Base-by-base conservation (phyloP, 2,888 invertebrate species). In the Pristionchus maxplancki region DNA sequence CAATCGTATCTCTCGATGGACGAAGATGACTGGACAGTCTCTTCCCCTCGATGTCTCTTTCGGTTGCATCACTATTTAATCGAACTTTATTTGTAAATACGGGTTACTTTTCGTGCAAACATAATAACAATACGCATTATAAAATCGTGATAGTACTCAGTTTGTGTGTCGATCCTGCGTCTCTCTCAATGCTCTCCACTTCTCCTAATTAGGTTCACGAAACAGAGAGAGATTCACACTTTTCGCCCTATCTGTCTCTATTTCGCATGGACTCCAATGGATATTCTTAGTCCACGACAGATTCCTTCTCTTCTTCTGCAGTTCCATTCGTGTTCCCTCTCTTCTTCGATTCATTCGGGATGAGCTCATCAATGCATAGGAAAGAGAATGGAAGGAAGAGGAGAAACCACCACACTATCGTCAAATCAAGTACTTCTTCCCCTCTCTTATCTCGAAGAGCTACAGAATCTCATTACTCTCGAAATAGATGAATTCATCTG, bases 301-400 rank as follows among this genome's bases (percentile, higher is more conserved):
- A 78, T 78, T 28, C 24, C n/a, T 24, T 74, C 74, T 78, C 44
- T 24, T 31, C 3, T 67, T 44, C 78, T 20, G 13, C 50, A 81
- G 44, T 81, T 31, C 48, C 48, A 37, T 83, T 53, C 34, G 50
- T 82, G 82, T 82, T 82, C 53, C 24, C 53, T 34, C 82, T 83
- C 15, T 13, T 83, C 34, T 53, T 50, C 50, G 28, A 83, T 83
- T 34, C 82, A 83, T 83, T 34, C 28, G n/a, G 24, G 82, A 83
- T 83, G 82, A 83, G 82, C 53, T 53, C 50, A 31, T 40, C 53
- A 50, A 83, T 83, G 82, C 82, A 83, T 83, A 83, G 50, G 20
- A 13, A 44, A 83, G 82, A 40, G 82, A 53, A 83, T 20, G 24
- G 82, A 37, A 2, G n/a, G 40, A 78, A 5, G 78, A 83, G 53